Conservation (phyloP, 2,113 vertebrate species). For the Lipotes vexillifer region DNA sequence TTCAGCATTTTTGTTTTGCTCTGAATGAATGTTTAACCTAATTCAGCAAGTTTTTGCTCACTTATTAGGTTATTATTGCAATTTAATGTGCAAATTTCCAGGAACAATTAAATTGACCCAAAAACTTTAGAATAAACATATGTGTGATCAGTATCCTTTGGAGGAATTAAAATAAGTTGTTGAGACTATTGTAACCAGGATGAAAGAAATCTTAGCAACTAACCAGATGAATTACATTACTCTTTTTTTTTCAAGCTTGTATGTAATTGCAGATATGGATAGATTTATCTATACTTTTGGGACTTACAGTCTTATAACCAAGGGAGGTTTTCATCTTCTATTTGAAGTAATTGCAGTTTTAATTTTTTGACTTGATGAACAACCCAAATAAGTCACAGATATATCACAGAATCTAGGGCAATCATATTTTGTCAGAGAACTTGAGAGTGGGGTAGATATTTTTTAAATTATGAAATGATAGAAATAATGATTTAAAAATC, state of each 20-base stretch:
- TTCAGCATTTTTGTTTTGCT: constrained; percentile 17
- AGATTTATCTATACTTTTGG: not conserved
- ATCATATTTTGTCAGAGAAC: not conserved
- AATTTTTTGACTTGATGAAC: not conserved
- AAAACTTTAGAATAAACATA: constrained; percentile 34
- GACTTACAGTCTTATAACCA: not conserved
- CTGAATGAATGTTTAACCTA: not conserved
- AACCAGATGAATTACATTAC: not conserved
- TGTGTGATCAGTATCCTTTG: not conserved
- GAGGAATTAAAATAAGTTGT: not conserved
- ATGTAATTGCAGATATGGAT: not conserved
- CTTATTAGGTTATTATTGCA: not conserved
- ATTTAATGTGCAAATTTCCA: constrained; percentile 35
- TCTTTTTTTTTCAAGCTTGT: not conserved
- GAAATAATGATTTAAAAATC: not conserved
- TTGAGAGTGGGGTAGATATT: not conserved
- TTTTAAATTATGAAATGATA: not conserved
- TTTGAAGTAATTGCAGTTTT: not conserved
- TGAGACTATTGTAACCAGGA: not conserved
- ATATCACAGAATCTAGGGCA: not conserved
- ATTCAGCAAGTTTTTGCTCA: not conserved
- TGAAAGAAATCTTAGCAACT: not conserved
- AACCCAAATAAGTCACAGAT: not conserved
- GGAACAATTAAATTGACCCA: not conserved
- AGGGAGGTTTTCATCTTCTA: not conserved